These are phyloP conservation scores for Tokudaia muenninki DNA, from an alignment of 2,797 vertebrate genomes.

Conservation along the genomic window DNA sequence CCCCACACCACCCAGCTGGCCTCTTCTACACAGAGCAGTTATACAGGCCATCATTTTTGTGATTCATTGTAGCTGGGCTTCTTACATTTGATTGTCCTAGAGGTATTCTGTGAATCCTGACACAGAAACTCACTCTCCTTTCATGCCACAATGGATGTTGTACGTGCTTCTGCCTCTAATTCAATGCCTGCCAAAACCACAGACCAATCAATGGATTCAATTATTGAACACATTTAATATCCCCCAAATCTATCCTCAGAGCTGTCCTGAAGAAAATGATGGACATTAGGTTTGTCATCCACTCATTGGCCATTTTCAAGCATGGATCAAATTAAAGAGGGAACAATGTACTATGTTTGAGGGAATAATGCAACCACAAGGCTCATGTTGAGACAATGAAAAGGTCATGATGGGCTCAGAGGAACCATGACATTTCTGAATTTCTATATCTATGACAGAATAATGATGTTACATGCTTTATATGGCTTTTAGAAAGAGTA, in stretches of 20 bases:
- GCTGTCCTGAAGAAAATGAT: constrained; percentile 2
- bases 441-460: neutral
- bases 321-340: neutral
- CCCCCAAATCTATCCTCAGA: constrained; percentile 8
- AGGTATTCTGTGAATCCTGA: neutral
- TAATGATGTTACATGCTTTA: neutral
- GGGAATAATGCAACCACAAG: neutral
- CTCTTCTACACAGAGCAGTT: constrained; percentile 35
- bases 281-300: neutral
- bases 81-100: constrained; percentile 14
- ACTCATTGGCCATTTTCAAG: neutral
- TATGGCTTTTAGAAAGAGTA: neutral
- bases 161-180: neutral
- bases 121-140: constrained; percentile 44
- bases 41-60: neutral
- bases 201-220: neutral
- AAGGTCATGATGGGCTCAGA: neutral
- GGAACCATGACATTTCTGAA: neutral
- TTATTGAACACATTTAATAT: neutral
- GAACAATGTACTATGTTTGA: neutral
- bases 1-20: neutral
- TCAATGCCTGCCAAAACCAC: constrained; percentile 21
- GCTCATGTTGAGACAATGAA: neutral
- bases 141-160: neutral
- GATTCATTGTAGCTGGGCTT: constrained; percentile 32